Conservation (phyloP, 2,888 invertebrate genomes). For the Hirtodrosophila histrioides region DNA sequence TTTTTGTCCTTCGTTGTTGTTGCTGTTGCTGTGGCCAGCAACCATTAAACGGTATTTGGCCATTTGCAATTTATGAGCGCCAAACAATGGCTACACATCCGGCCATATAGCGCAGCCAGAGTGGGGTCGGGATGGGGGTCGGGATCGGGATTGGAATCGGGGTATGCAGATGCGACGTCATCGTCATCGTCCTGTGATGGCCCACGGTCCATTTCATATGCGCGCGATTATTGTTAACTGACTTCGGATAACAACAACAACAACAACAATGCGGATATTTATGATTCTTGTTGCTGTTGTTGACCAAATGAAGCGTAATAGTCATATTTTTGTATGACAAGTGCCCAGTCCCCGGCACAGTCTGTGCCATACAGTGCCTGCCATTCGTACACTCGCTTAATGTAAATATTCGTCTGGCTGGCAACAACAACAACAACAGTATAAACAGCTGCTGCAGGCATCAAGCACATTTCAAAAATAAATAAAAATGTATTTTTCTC, state of each 20-base stretch:
- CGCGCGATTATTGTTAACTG: constrained; percentile 69
- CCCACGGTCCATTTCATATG: constrained; percentile 62
- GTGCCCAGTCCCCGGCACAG: neutral
- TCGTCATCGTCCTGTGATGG: constrained; percentile 28
- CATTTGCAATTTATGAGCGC: constrained; percentile 81
- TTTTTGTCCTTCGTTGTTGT: neutral
- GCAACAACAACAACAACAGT: constrained; percentile 17
- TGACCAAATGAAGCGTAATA: constrained; percentile 58
- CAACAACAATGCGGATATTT: constrained; percentile 32
- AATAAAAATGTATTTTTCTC: constrained; percentile 21
- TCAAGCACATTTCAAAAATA: constrained; percentile 13
- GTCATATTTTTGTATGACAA: constrained; percentile 50
- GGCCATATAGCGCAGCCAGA: constrained; percentile 39
- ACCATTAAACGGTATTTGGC: constrained; percentile 82
- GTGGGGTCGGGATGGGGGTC: constrained; percentile 2
- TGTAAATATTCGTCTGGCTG: constrained; percentile 39
- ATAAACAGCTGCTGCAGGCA: constrained; percentile 26
- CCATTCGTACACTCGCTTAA: constrained; percentile 19
- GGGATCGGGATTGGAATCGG: too few species aligned
- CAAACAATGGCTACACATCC: constrained; percentile 64
- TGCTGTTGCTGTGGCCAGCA: constrained; percentile 50
- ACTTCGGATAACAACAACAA: constrained; percentile 48
- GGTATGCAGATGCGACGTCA: constrained; percentile 6
- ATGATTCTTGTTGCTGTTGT: constrained; percentile 46
- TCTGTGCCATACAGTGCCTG: constrained; percentile 13